Base-by-base conservation (phyloP, 2,888 invertebrate species). In the Yponomeuta sedellus region DNA sequence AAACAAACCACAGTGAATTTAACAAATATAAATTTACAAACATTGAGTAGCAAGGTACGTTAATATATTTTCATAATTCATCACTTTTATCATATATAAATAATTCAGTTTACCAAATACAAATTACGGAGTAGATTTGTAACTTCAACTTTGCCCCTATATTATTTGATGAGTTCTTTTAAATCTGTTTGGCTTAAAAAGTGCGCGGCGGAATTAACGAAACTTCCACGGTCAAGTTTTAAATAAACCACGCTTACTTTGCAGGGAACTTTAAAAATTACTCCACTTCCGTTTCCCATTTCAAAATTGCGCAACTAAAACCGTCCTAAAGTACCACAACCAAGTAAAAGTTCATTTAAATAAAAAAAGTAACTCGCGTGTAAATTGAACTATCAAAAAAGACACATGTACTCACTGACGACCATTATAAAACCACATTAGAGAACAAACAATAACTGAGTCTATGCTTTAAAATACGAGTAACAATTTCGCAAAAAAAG, bases 341-440 rank as follows among this genome's bases (percentile, higher is more conserved):
- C 56, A 16, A 56, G 6, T 16, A 5, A 1, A 11, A 56, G 16
- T 16, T 56, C n/a, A n/a, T n/a, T n/a, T 56, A 2, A n/a, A 0
- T 0, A 16, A 16, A n/a, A 56, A 56, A 56, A 25, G 5, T 4
- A 56, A 56, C 16, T 56, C 2, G 16, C 34, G 34, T 1, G 8
- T 58, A 58, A 22, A 20, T 3, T 22, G 2, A 5, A 34, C 34
- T 8, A 8, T 6, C 59, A 34, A 56, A 52, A 16, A 61, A 61
- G 58, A 16, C 57, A 20, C 28, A 28, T 25, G 25, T 62, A 87
- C 90, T 88, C 75, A 90, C 90, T 89, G 87, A 86, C 83, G 83
- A 80, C 88, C 88, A 90, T 88, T 89, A 88, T 87, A 88, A 89
- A 82, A 85, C 83, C 85, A 85, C 79, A 86, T 77, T 52, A 52